Evolutionary conservation across 2,888 invertebrate species (phyloP).

Genomic region (Venusia cambrica): DNA sequence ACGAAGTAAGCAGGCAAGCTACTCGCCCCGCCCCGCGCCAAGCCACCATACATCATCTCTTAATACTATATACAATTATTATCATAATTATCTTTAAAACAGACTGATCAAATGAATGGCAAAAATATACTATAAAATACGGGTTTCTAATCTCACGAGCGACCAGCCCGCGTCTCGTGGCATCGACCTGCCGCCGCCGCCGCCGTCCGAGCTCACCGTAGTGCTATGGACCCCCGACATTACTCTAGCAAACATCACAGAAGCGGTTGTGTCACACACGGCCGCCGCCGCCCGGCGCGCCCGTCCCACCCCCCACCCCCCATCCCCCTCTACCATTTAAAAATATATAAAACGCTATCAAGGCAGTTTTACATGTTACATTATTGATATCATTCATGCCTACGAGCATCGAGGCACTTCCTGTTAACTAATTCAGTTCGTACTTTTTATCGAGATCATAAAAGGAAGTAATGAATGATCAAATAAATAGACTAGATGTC

Average conservation of each 20-base stretch:
- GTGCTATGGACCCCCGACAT: slow-evolving; percentile 35
- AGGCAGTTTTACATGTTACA: slow-evolving; percentile 63
- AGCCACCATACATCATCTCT: slow-evolving; percentile 60
- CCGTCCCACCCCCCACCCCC: too few relatives aligned
- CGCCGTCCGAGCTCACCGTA: slow-evolving; percentile 22
- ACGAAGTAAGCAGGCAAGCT: slow-evolving; percentile 66
- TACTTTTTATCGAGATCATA: slow-evolving; percentile 50
- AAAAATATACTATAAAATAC: slow-evolving; percentile 67
- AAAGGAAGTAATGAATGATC: slow-evolving; percentile 40
- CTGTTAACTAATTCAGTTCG: slow-evolving; percentile 46
- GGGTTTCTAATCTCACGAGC: slow-evolving; percentile 45
- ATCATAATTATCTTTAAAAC: slow-evolving; percentile 51
- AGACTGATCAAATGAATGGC: slow-evolving; percentile 59
- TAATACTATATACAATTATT: slow-evolving; percentile 72
- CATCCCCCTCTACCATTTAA: slow-evolving; percentile 57
- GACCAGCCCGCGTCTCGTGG: slow-evolving; percentile 37
- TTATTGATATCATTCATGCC: slow-evolving; percentile 58
- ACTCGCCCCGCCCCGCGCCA: slow-evolving; percentile 54
- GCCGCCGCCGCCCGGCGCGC: slow-evolving; percentile 48
- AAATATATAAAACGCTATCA: slow-evolving; percentile 75
- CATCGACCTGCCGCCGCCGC: slow-evolving; percentile 7
- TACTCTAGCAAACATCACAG: slow-evolving; percentile 62
- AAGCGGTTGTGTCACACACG: slow-evolving; percentile 67
- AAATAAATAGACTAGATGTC: slow-evolving; percentile 44
- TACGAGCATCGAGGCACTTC: slow-evolving; percentile 63